Base-by-base conservation (phyloP, 2,888 invertebrate genomes). In the Hedychridium roseum region DNA sequence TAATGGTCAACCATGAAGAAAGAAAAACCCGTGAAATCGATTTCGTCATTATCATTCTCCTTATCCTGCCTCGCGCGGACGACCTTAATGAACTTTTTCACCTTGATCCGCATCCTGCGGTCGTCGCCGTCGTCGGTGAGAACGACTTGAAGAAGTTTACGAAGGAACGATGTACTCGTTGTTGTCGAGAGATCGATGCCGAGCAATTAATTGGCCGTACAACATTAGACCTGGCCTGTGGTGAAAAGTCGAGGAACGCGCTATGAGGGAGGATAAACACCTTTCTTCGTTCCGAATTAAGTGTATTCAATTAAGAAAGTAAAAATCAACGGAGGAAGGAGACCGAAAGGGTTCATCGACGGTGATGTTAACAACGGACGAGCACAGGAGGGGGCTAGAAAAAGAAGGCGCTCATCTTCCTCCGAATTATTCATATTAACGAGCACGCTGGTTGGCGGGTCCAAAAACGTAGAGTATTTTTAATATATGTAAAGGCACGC, bases 391-490 rank as follows among this genome's bases (percentile, higher is more conserved):
- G 20, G 16, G 28, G 35, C 12, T 17, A 28, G 16, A 15, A 40
- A 12, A 31, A 35, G 26, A 21, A 46, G 18, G 26, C 40, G 43
- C 47, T 27, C 47, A 42, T 49, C 49, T 56, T 48, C 51, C 43
- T 58, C 37, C 50, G 49, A 60, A 49, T 56, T 63, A 63, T 51
- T n/a, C 45, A 63, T 65, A 68, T 54, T 60, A 68, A 58, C 57
- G 58, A 64, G 53, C 37, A 72, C 65, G 78, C 78, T 78, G 78
- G 78, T 78, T 78, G 74, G 74, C 70, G 78, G 78, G 78, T 77
- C 78, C 78, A 78, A 78, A 70, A 73, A 76, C 70, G 76, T 77
- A 78, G 76, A 64, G 68, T 74, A 76, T 73, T 70, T 65, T 71
- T 72, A 68, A 68, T 64, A 61, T 46, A 43, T 41, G 36, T 28